These are phyloP conservation scores for Pleuronectes platessa DNA, from an alignment of 2,113 vertebrate species.

Conservation along the genomic window DNA sequence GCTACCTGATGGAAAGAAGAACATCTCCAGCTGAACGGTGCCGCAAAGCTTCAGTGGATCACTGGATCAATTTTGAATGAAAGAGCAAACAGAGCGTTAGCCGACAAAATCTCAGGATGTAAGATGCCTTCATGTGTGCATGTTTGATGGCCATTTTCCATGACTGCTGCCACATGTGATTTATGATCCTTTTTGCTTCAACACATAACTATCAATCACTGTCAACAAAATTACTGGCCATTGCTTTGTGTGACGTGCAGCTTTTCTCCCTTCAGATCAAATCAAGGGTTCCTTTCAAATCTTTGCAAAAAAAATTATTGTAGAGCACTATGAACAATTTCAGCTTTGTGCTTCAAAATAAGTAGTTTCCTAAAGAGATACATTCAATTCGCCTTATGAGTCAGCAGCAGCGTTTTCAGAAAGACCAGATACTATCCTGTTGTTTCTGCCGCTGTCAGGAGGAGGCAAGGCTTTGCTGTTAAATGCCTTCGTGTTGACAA, in stretches of 20 bases:
- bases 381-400: slow-evolving; percentile 34
- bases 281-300: slow-evolving; percentile 15
- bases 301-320: not conserved
- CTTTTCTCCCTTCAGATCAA: slow-evolving; percentile 22
- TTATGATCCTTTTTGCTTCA: slow-evolving; percentile 69
- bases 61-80: slow-evolving; percentile 7
- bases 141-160: slow-evolving; percentile 39
- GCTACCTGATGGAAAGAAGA: not conserved
- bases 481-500: slow-evolving; percentile 59
- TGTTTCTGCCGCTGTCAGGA: slow-evolving; percentile 53
- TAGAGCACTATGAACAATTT: not conserved
- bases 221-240: slow-evolving; percentile 59
- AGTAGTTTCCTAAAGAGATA: slow-evolving; percentile 7
- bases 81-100: not conserved
- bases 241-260: slow-evolving; percentile 14
- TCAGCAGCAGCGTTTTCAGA: slow-evolving; percentile 8
- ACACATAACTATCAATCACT: slow-evolving; percentile 71
- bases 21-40: not conserved
- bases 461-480: slow-evolving; percentile 51
- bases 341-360: slow-evolving; percentile 17
- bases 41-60: not conserved
- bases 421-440: slow-evolving; percentile 25
- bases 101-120: slow-evolving; percentile 25
- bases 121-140: slow-evolving; percentile 24
- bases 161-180: slow-evolving; percentile 74